These are phyloP conservation scores for Oenanthe oenanthe DNA, from an alignment of 2,113 vertebrate species.

Conservation along the genomic window DNA sequence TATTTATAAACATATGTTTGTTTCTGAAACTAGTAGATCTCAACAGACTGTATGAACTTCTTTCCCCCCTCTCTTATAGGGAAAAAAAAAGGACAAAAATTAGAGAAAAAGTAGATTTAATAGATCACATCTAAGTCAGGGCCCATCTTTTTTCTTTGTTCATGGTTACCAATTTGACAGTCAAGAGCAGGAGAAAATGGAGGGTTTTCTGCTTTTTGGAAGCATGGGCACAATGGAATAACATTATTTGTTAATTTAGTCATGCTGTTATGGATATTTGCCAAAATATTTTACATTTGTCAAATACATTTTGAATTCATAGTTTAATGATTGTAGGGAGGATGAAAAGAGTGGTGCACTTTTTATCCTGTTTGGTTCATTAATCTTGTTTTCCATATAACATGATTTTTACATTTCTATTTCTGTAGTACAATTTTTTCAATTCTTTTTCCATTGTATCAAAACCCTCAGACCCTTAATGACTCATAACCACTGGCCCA, in stretches of 20 bases:
- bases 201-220: background rate
- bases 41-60: background rate
- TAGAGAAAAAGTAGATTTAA: background rate
- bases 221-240: background rate
- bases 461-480: background rate
- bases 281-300: background rate
- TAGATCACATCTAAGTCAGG: background rate
- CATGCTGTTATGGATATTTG: background rate
- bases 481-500: background rate
- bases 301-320: background rate
- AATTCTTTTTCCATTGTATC: background rate
- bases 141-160: background rate
- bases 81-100: too few relatives aligned
- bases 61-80: rapidly evolving
- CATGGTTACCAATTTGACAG: background rate
- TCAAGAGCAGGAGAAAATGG: background rate
- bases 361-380: background rate
- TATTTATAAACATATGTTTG: background rate
- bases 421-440: background rate
- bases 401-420: background rate
- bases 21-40: background rate
- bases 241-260: background rate
- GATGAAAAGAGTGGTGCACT: background rate
- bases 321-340: background rate
- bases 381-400: background rate